Base-by-base conservation (phyloP, 1,140 invertebrate genomes). In the Cylas formicarius region DNA sequence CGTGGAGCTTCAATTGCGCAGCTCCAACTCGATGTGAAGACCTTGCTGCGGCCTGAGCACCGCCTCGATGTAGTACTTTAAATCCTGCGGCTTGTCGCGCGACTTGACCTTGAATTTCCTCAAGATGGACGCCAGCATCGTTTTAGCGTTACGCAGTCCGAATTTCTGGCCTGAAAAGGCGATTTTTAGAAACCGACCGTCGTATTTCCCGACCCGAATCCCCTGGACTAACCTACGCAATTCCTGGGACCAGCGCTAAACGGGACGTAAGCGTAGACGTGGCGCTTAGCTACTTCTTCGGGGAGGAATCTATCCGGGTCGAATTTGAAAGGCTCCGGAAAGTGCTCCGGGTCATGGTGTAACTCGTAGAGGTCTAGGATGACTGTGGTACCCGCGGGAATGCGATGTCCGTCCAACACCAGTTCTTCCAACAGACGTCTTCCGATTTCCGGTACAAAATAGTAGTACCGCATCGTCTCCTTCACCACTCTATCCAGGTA, bases 191-290 rank as follows among this genome's bases (percentile, higher is more conserved):
- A n/a, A n/a, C n/a, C n/a, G n/a, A n/a, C n/a, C n/a, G n/a, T n/a
- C n/a, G n/a, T n/a, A n/a, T n/a, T n/a, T n/a, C n/a, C n/a, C 31
- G 9, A 7, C 8, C 8, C 13, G 13, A 8, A 7, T 33, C 8
- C 13, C 31, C 9, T 9, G 8, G 18, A 37, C 39, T 45, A 57
- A 59, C 80, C 81, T 32, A 84, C 78, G 56, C 81, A 88, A 57
- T 85, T 86, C 46, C 84, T 72, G 1, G 78, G 76, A 3, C 84
- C 84, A 27, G 79, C 83, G 53, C 81, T 83, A 60, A 88, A 87
- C 6, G 83, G 82, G 14, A 85, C 73, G 53, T 80, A 87, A 2
- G 78, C 70, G 53, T 72, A 82, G 0, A 77, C 76, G 59, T 81
- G 72, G 37, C 78, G 66, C 21, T 74, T 69, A 19, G 62, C 61